Percentiles rank a stretch among this genome's conserved stretches.
phyloP scores from a whole-genome alignment of 1,140 invertebrate species.

The Zaprionus vittiger region DNA sequence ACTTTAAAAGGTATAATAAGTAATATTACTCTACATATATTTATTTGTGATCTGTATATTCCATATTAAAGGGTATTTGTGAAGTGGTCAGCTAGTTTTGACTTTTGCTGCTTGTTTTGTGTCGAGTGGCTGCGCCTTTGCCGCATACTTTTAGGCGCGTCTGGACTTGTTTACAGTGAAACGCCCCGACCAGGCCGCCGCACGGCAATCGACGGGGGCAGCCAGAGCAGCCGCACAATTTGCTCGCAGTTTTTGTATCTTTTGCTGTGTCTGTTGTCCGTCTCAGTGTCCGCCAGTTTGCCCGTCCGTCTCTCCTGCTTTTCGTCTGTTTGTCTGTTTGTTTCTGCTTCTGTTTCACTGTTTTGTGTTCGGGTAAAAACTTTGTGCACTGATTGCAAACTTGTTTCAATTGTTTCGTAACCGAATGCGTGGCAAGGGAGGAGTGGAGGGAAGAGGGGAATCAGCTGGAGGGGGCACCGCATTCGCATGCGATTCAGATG shows the following conservation, averaged over 20 bases:
- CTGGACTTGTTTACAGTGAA: conserved; percentile 72
- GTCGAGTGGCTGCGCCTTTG: conserved; percentile 47
- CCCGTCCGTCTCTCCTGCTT: conserved; percentile 45
- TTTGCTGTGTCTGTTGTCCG: conserved; percentile 34
- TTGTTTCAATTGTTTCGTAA: conserved; percentile 80
- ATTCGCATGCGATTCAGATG: conserved; percentile 24
- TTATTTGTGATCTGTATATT: too few species aligned
- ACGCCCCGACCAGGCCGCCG: conserved; percentile 39
- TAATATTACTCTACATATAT: too few species aligned
- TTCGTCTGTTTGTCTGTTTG: conserved; percentile 14
- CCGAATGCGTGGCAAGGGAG: conserved; percentile 45
- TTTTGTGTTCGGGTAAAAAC: conserved; percentile 63
- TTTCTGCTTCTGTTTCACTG: conserved; percentile 36
- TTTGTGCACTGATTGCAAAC: conserved; percentile 80
- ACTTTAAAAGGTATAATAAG: too few species aligned
- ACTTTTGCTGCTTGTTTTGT: neutral
- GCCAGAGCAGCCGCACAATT: conserved; percentile 70
- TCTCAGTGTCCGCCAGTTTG: conserved; percentile 5
- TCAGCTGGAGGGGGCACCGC: neutral
- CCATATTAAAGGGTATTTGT: conserved; percentile 7
- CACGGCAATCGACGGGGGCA: neutral
- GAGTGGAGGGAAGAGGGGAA: neutral
- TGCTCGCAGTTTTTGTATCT: conserved; percentile 74
- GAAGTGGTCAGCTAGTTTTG: neutral
- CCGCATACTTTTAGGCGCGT: conserved; percentile 71